Conservation (phyloP, 2,113 vertebrate species). For the Zapus hudsonius region DNA sequence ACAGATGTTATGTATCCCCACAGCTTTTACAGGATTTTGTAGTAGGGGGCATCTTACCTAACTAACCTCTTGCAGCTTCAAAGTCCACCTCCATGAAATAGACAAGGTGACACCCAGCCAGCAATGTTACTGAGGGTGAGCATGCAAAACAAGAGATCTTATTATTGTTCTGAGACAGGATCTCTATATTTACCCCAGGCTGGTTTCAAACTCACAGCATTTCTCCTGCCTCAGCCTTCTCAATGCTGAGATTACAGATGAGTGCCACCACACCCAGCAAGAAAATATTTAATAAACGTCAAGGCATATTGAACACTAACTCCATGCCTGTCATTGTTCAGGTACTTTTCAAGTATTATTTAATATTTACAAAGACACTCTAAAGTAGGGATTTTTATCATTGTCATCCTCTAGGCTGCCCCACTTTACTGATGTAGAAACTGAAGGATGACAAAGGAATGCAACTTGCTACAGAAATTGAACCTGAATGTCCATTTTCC, state of each 20-base stretch:
- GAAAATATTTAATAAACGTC: conserved; percentile 36
- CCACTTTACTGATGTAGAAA: background rate
- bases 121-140: background rate
- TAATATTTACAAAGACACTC: background rate
- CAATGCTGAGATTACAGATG: background rate
- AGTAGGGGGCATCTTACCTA: background rate
- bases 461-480: background rate
- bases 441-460: background rate
- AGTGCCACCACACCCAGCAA: background rate
- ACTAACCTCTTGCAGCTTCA: background rate
- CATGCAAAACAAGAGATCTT: background rate
- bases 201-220: background rate
- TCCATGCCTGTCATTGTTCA: background rate
- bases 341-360: background rate
- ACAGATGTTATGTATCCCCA: background rate
- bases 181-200: too few relatives aligned
- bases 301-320: background rate
- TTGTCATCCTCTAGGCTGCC: background rate
- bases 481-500: background rate
- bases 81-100: background rate
- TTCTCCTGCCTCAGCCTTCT: background rate
- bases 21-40: background rate
- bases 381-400: background rate
- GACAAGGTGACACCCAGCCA: background rate
- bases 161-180: background rate